Base-by-base conservation (phyloP, 2,797 vertebrate species). In the Nannoperca obscura region DNA sequence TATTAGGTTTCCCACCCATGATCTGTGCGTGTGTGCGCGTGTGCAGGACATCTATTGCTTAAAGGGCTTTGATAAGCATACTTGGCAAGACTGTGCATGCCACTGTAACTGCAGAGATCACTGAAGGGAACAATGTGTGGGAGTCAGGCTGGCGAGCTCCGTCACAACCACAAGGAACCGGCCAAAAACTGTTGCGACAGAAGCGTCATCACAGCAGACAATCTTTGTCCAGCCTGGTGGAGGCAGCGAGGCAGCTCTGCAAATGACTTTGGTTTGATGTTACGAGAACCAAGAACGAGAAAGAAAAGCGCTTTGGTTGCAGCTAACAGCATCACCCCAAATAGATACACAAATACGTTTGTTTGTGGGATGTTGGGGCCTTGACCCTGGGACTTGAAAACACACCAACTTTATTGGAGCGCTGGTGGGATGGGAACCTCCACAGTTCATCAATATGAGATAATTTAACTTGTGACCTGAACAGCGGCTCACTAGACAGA, bases 11-110 rank as follows among this genome's bases (percentile, higher is more conserved):
- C 42, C 19, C 12, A 44, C 27, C 47, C 24, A n/a, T 15, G 14
- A 5, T 55, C 22, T 38, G 19, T 17, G 46, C 42, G 22, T 40
- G 44, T 55, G 30, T 20, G 40, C 42, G 19, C 30, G 0, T 40
- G 65, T 57, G 66, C 2, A 44, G 55, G 38, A 74, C 2, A 2
- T 10, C 14, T 71, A 15, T 59, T 62, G 78, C 80, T 50, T 65
- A 15, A 79, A 52, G 53, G 17, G 12, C 53, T 78, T 68, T 47
- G 20, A 62, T 54, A 53, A 52, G 58, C 27, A 71, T 80, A 52
- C 47, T 63, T 24, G 65, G 71, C 86, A 85, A 80, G 91, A 74
- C 75, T 13, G 52, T 55, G 40, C 89, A 86, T 19, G 87, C 64
- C 69, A 58, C 67, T 76, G 62, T 54, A 46, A 38, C 27, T 38